phyloP scores from a whole-genome alignment of 1,140 invertebrate genomes.

The Solenopsis fugax region DNA sequence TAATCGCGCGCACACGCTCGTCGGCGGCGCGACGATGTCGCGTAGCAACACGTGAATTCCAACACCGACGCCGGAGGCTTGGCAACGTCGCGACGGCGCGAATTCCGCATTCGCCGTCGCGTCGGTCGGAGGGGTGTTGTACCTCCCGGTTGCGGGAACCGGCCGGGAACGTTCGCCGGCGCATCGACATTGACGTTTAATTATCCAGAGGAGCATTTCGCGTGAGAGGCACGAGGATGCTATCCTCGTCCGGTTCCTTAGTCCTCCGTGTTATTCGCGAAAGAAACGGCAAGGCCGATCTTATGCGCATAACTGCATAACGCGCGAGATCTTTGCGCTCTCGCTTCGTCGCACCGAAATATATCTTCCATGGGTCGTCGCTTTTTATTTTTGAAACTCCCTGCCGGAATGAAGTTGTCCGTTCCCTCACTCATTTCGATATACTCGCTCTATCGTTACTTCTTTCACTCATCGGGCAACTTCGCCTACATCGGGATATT shows the following conservation, averaged over 20 bases:
- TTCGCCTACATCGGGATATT: not conserved
- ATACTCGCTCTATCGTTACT: not conserved
- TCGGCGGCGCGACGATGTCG: constrained; percentile 49
- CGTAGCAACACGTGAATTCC: constrained; percentile 70
- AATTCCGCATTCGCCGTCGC: constrained; percentile 65
- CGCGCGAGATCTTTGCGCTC: not conserved
- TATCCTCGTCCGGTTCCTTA: not conserved
- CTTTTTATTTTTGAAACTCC: constrained; percentile 17
- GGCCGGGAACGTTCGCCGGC: not conserved
- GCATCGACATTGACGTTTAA: constrained; percentile 3
- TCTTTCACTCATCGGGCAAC: not conserved
- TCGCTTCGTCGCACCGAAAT: not conserved
- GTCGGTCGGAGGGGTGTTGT: constrained; percentile 12
- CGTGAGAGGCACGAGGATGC: not conserved
- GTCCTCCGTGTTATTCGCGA: no score
- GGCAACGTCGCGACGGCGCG: constrained; percentile 65
- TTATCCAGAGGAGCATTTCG: not conserved
- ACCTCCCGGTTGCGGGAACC: constrained; percentile 5
- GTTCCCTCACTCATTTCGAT: not conserved
- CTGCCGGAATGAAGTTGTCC: not conserved
- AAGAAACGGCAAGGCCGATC: not conserved
- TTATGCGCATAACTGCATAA: not conserved
- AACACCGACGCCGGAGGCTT: constrained; percentile 21
- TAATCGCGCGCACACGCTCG: constrained; percentile 55
- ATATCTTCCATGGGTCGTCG: not conserved